Evolutionary conservation across 2,888 invertebrate species (phyloP).

Genomic region (Phengaris alcon): DNA sequence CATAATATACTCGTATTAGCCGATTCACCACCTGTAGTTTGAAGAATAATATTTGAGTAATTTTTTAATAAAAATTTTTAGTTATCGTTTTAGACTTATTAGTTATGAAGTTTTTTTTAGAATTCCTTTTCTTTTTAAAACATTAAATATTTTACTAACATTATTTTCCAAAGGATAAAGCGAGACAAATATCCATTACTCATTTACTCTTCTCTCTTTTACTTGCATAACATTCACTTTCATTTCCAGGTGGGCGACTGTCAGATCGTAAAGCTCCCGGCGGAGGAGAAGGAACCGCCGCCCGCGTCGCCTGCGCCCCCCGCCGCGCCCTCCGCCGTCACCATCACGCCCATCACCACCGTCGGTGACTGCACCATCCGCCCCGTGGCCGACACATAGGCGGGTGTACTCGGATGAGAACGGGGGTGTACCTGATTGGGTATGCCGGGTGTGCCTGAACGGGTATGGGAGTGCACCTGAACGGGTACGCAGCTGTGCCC

Average conservation of each 20-base stretch:
- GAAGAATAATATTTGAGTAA: too few species aligned
- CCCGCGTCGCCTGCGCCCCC: conserved; percentile 48
- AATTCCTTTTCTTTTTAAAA: too few species aligned
- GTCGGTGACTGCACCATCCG: conserved; percentile 75
- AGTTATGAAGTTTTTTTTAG: too few species aligned
- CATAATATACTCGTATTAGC: too few species aligned
- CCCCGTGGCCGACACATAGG: conserved; percentile 68
- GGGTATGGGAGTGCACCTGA: background rate
- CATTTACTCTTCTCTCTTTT: too few species aligned
- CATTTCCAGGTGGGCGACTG: conserved; percentile 59
- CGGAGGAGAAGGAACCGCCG: conserved; percentile 55
- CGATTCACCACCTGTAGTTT: too few species aligned
- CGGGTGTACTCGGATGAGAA: conserved; percentile 35
- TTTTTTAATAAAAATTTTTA: too few species aligned
- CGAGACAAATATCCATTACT: too few species aligned
- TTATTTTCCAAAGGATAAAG: too few species aligned
- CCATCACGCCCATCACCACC: conserved; percentile 70
- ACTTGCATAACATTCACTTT: background rate
- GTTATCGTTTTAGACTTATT: too few species aligned
- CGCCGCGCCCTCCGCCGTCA: conserved; percentile 59
- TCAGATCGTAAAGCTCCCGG: conserved; percentile 71
- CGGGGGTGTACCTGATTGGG: background rate
- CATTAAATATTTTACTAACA: too few species aligned
- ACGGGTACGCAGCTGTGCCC: background rate
- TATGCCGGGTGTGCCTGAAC: background rate